Conservation (phyloP, 2,797 vertebrate genomes). For the Acipenser ruthenus region DNA sequence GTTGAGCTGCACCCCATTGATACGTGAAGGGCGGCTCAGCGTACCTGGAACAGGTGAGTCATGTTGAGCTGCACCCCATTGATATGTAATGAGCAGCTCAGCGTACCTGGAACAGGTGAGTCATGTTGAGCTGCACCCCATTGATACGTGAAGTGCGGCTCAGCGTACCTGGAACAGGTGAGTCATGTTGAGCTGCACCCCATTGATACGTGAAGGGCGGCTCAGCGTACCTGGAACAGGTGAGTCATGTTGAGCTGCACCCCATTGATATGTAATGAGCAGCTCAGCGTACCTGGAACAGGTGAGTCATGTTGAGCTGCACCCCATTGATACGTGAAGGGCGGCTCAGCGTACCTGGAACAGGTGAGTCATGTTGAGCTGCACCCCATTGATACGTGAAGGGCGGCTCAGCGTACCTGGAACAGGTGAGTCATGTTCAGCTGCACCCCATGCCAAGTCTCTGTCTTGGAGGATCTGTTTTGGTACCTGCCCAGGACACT, state of each 20-base stretch:
- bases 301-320: too few species aligned
- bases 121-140: constrained; percentile 50
- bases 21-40: too few species aligned
- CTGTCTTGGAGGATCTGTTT: constrained; percentile 35
- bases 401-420: constrained; percentile 50
- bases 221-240: too few species aligned
- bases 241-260: too few species aligned
- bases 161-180: constrained; percentile 66
- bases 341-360: neutral
- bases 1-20: constrained; percentile 48
- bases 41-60: neutral
- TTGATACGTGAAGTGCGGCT: constrained; percentile 18
- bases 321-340: too few species aligned
- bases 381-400: constrained; percentile 1
- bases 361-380: neutral
- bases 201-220: constrained; percentile 13
- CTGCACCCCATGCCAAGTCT: constrained; percentile 44
- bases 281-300: too few species aligned
- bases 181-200: constrained; percentile 50
- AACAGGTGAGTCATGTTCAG: constrained; percentile 60
- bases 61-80: too few species aligned
- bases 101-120: constrained; percentile 67
- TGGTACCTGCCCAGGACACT: constrained; percentile 52
- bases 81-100: constrained; percentile 1
- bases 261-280: too few species aligned